Evolutionary conservation across 64 coral and sea anemone genomes (phyloP).

Genomic region (Acropora yongei): DNA sequence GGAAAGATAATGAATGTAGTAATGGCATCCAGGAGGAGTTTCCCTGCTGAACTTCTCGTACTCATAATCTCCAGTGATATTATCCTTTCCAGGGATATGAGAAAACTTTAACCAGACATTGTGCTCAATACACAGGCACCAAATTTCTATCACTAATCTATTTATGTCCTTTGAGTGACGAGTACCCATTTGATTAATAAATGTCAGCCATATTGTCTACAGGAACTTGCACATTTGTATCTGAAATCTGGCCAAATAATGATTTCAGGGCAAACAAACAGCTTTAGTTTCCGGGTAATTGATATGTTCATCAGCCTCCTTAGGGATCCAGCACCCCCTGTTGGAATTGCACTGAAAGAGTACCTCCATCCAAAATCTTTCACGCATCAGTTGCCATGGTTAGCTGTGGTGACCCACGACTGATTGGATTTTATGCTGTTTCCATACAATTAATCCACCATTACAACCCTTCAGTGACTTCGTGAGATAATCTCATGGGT

Average conservation of each 20-base stretch:
- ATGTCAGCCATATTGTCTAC: conserved; percentile 39
- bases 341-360: neutral
- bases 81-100: conserved; percentile 67
- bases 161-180: conserved; percentile 63
- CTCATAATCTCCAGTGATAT: conserved; percentile 37
- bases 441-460: conserved; percentile 34
- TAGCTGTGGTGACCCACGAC: conserved; percentile 6
- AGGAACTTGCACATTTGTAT: neutral
- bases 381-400: conserved; percentile 54
- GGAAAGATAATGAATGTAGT: neutral
- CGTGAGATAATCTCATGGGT: conserved; percentile 10
- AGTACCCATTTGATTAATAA: conserved; percentile 62
- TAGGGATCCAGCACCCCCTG: conserved; percentile 24
- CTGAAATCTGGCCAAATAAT: conserved; percentile 29
- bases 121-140: conserved; percentile 47
- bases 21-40: neutral
- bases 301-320: conserved; percentile 34
- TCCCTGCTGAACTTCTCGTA: conserved; percentile 47
- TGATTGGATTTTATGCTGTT: conserved; percentile 15
- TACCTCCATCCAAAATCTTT: conserved; percentile 13
- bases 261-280: conserved; percentile 34
- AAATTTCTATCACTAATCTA: conserved; percentile 41
- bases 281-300: conserved; percentile 53
- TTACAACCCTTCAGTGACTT: conserved; percentile 14
- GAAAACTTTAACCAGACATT: conserved; percentile 39